Conservation (phyloP, 2,888 invertebrate species). For the Leptarthrus brevirostris region DNA sequence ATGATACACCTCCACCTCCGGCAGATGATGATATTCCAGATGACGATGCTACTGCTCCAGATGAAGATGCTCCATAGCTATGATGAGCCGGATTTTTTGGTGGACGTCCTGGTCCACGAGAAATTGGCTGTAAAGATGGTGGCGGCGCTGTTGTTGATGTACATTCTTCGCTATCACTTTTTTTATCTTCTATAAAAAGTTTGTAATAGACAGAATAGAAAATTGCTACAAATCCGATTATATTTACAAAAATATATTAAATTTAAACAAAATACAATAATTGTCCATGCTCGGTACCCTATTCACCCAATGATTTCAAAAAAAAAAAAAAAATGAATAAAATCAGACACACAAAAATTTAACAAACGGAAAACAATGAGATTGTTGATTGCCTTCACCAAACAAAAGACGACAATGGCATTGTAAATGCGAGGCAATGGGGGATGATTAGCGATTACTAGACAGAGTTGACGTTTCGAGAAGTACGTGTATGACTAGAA, state of each 20-base stretch:
- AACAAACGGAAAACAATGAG: too few species aligned
- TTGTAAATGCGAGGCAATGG: constrained; percentile 6
- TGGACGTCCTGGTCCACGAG: constrained; percentile 52
- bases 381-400: constrained; percentile 3
- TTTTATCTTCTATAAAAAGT: constrained; percentile 49
- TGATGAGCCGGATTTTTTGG: constrained; percentile 40
- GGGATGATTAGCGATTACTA: constrained; percentile 14
- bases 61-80: background rate
- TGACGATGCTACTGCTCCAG: constrained; percentile 2
- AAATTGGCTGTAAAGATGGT: background rate
- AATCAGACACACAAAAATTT: constrained; percentile 21
- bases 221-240: background rate
- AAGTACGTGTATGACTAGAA: too few species aligned
- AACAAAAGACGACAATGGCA: background rate
- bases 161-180: constrained; percentile 48
- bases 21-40: constrained; percentile 6
- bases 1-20: background rate
- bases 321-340: too few species aligned
- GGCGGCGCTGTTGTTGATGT: background rate
- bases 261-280: background rate
- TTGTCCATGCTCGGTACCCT: too few species aligned
- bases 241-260: background rate
- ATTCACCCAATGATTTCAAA: too few species aligned
- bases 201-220: background rate
- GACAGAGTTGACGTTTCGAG: background rate